Evolutionary conservation across 2,113 vertebrate genomes (phyloP), one percentile per base, ranked within the genome.

Genomic region (Pitta sordida): DNA sequence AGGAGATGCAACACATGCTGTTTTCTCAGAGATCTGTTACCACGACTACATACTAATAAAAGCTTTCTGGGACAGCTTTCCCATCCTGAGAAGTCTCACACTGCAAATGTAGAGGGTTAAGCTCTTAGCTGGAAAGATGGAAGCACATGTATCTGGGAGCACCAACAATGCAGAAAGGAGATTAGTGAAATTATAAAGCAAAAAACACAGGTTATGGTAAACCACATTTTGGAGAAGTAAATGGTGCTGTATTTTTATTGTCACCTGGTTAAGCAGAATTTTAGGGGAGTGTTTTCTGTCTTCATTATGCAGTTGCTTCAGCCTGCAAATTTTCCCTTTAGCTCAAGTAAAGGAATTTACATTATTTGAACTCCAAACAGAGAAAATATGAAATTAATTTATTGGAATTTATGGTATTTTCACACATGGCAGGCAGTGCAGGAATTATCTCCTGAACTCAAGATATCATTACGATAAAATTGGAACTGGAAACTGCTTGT

Each of bases 21-120:
- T 77, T 95, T 94, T 51, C 88, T 86, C 91, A 90, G 69, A 88
- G 63, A 62, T 88, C 46, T 83, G 63, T 94, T 93, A 64, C 74
- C 69, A 85, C n/a, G 4, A 63, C 81, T 83, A 69, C 67, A 48
- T 65, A 69, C 86, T 94, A 92, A 79, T 87, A 65, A 85, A 95
- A 94, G 39, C 62, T 94, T 89, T 69, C 74, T 69, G 60, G 68
- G 43, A 41, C 32, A 48, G 27, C 51, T 63, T 59, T 63, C 39
- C 27, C 23, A 68, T 49, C 88, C 65, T 86, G 26, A 89, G 74
- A 83, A 77, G 59, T 48, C 29, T 75, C 93, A 62, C 7, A 30
- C 7, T 67, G 34, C 44, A 83, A 74, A 85, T 39, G 48, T 7
- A 76, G 37, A 79, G n/a, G 44, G 81, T 59, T 80, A 92, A 92